Percentiles rank a stretch among this genome's conserved stretches.
phyloP scores from a whole-genome alignment of 2,888 invertebrate genomes.

The Macrosoma leucophasiata region DNA sequence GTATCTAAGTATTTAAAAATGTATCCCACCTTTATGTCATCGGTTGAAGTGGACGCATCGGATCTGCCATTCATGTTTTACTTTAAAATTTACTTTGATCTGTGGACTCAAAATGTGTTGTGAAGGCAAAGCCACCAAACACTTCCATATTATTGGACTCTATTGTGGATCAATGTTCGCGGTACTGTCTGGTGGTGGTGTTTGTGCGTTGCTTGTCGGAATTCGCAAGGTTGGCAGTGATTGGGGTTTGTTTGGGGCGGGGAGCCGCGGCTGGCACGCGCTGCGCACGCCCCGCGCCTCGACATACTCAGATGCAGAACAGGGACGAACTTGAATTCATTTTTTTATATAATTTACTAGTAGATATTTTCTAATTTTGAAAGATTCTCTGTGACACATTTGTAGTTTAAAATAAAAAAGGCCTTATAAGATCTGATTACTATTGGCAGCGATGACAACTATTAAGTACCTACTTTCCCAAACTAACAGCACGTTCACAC shows the following conservation, averaged over 20 bases:
- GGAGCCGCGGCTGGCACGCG: slow-evolving; percentile 31
- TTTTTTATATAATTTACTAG: slow-evolving; percentile 17
- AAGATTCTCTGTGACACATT: background rate
- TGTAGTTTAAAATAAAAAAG: too few relatives aligned
- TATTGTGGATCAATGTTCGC: too few relatives aligned
- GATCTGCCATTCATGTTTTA: slow-evolving; percentile 47
- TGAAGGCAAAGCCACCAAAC: too few relatives aligned
- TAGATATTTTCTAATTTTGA: too few relatives aligned
- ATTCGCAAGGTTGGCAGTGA: slow-evolving; percentile 2
- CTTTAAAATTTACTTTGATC: too few relatives aligned
- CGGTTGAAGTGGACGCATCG: slow-evolving; percentile 68
- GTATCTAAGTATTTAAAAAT: background rate
- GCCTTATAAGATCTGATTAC: too few relatives aligned
- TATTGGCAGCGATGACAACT: too few relatives aligned
- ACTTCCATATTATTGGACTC: too few relatives aligned
- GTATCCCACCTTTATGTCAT: slow-evolving; percentile 52
- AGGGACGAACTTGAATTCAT: slow-evolving; percentile 19
- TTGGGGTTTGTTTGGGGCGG: slow-evolving; percentile 19
- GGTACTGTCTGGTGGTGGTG: background rate
- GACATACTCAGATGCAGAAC: slow-evolving; percentile 19
- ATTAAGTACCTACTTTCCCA: too few relatives aligned
- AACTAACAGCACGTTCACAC: too few relatives aligned
- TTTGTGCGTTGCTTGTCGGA: too few relatives aligned
- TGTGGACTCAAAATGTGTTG: too few relatives aligned
- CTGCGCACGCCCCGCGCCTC: slow-evolving; percentile 25